A percentile compares a stretch with the other conserved stretches of the same genome.
Evolutionary conservation across 2,888 invertebrate genomes (phyloP).

Genomic region (Clepsis dumicolana): DNA sequence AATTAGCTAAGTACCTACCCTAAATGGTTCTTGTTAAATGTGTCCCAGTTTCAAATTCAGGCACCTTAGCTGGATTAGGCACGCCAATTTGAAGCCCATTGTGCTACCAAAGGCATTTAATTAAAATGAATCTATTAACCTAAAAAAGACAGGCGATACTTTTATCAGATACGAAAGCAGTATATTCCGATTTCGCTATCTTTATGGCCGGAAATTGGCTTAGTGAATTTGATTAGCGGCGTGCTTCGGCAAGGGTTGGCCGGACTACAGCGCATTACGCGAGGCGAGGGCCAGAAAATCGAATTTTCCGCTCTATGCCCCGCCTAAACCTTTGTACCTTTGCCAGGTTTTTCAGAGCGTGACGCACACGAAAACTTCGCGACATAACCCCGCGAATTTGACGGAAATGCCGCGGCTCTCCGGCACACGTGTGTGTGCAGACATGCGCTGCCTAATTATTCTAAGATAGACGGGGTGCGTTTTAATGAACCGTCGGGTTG

Average conservation of each 20-base stretch:
- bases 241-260: constrained; percentile 76
- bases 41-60: background rate
- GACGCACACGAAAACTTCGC: constrained; percentile 67
- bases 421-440: background rate
- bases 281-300: constrained; percentile 79
- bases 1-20: background rate
- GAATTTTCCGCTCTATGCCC: constrained; percentile 78
- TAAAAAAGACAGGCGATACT: constrained; percentile 49
- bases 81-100: background rate
- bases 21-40: no score
- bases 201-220: constrained; percentile 73
- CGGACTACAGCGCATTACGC: constrained; percentile 66
- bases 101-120: background rate
- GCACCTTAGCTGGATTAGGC: background rate
- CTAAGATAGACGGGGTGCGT: no score
- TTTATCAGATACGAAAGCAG: constrained; percentile 65
- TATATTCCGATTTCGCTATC: constrained; percentile 76
- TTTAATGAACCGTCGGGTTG: no score
- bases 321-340: constrained; percentile 62
- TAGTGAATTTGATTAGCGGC: constrained; percentile 80
- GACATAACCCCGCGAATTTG: constrained; percentile 33
- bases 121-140: constrained; percentile 1
- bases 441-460: background rate
- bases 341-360: constrained; percentile 73
- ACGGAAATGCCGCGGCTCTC: constrained; percentile 2